A percentile compares a stretch with the other conserved stretches of the same genome.
These are phyloP conservation scores for Chrysopilus asiliformis DNA, from an alignment of 2,888 invertebrate species.

Conservation along the genomic window DNA sequence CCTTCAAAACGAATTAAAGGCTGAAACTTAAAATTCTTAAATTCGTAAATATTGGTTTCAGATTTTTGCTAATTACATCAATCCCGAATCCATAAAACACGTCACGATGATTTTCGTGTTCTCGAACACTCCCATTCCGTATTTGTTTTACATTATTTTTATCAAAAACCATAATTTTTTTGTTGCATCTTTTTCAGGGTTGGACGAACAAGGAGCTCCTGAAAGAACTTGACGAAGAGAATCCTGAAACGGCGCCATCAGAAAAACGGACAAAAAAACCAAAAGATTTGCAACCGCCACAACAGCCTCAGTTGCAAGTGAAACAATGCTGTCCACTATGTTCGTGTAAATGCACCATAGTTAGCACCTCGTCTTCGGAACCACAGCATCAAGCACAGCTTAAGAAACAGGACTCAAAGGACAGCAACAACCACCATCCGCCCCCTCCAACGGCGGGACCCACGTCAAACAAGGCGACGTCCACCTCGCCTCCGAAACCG, in stretches of 20 bases:
- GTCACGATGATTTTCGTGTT: too few relatives aligned
- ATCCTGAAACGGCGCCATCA: constrained; percentile 27
- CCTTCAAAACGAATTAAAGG: too few relatives aligned
- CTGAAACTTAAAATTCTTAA: too few relatives aligned
- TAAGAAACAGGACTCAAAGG: constrained; percentile 11
- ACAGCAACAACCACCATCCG: constrained; percentile 10
- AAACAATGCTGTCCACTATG: constrained; percentile 28
- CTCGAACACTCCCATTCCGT: constrained; percentile 3
- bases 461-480: constrained; percentile 24
- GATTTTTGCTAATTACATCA: too few relatives aligned
- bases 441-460: constrained; percentile 17
- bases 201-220: constrained; percentile 36
- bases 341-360: constrained; percentile 28
- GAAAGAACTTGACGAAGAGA: constrained; percentile 32
- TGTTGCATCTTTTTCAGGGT: constrained; percentile 21
- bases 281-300: constrained; percentile 25
- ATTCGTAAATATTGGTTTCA: too few relatives aligned
- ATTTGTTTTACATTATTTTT: neutral
- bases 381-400: constrained; percentile 17
- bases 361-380: constrained; percentile 16
- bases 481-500: constrained; percentile 14
- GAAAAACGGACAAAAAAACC: constrained; percentile 8
- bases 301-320: too few relatives aligned
- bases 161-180: constrained; percentile 6
- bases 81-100: too few relatives aligned